Base-by-base conservation (phyloP, 2,113 vertebrate species). In the Patagioenas fasciata region DNA sequence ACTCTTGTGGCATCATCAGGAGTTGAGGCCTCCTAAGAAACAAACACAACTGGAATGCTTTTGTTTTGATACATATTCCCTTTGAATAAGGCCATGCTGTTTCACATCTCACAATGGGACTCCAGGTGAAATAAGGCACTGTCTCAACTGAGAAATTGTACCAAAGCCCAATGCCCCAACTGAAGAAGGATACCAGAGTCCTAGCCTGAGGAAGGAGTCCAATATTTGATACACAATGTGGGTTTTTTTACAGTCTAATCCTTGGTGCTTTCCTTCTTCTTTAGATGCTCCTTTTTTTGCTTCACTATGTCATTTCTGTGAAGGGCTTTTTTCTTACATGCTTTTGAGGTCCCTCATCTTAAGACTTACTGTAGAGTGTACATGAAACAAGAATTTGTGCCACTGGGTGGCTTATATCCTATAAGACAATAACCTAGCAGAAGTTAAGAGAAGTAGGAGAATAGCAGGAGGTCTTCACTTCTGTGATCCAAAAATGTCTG, bases 211-310 rank as follows among this genome's bases (percentile, higher is more conserved):
- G 53, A 58, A 80, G 48, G 16, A 93, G 40, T 92, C 73, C n/a
- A 38, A 4, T 78, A 74, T 81, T 91, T 94, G 56, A 88, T 66
- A 80, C 24, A 38, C 24, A 71, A 12, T 66, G 29, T 56, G 25
- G 17, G 71, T 57, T 87, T 82, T 71, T 95, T 90, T 88, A 20
- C 7, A 11, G 40, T 86, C 80, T 85, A 72, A 72, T 83, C 86
- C 88, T 90, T 85, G 36, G 64, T 77, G 36, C 88, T 28, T 36
- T 96, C 86, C 91, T 91, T 89, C 95, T 87, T 69, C 57, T 95
- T 92, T 74, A 75, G 31, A 69, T 56, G 67, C 4, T 87, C 85
- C 85, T 79, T 58, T 80, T 40, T 88, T 91, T 72, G 48, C 69
- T 95, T 95, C 67, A 47, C 57, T 91, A 1, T 54, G n/a, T 69